These are phyloP conservation scores for Tachysurus vachellii DNA, from an alignment of 2,113 vertebrate genomes.

Conservation along the genomic window DNA sequence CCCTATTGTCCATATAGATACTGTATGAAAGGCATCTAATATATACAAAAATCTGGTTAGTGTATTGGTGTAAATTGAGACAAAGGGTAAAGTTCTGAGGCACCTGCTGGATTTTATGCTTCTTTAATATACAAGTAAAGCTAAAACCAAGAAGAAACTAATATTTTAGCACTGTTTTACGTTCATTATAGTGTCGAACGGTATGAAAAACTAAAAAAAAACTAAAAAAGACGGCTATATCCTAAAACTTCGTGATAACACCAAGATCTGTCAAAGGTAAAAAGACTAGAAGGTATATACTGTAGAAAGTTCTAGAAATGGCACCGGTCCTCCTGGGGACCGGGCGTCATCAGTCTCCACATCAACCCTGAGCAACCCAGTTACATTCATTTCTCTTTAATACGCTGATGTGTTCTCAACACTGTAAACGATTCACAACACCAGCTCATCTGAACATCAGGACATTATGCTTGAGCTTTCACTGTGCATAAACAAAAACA, in stretches of 20 bases:
- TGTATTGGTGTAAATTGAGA: neutral
- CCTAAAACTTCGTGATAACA: conserved; percentile 73
- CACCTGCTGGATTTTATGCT: conserved; percentile 68
- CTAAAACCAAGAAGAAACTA: conserved; percentile 7
- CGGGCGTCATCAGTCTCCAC: conserved; percentile 82
- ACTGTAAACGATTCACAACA: conserved; percentile 37
- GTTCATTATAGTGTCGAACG: conserved; percentile 26
- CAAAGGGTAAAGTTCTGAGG: conserved; percentile 58
- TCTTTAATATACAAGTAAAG: conserved; percentile 6
- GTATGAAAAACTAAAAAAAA: conserved; percentile 51
- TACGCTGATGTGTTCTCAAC: conserved; percentile 60
- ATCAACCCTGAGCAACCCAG: conserved; percentile 89
- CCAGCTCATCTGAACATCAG: conserved; percentile 41
- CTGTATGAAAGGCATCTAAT: neutral
- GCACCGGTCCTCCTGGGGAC: conserved; percentile 77
- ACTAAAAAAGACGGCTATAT: conserved; percentile 56
- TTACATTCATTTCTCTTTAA: conserved; percentile 89
- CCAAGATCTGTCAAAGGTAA: conserved; percentile 65
- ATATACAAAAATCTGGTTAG: conserved; percentile 4
- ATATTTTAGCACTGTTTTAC: conserved; percentile 28
- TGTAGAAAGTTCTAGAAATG: conserved; percentile 68
- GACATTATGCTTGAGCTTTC: conserved; percentile 23
- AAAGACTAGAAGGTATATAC: conserved; percentile 20
- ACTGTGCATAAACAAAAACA: conserved; percentile 26
- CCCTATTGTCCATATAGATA: neutral